Conservation (phyloP, 1,140 invertebrate species). For the Vollenhovia emeryi region DNA sequence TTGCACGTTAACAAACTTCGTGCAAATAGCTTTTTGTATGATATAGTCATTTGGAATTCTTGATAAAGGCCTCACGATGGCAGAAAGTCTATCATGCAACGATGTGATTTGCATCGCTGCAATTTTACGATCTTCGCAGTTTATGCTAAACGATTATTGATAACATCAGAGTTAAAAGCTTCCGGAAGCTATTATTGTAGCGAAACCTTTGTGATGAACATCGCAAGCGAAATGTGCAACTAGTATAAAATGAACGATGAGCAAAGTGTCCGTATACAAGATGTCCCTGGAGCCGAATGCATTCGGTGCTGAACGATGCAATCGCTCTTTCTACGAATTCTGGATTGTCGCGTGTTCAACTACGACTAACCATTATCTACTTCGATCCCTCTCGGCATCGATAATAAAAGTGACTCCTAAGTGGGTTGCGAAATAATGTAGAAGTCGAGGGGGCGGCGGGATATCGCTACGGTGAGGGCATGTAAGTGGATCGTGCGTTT, state of each 20-base stretch:
- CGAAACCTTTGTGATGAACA: neutral
- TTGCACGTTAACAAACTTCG: neutral
- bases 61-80: neutral
- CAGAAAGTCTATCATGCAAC: neutral
- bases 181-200: neutral
- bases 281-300: neutral
- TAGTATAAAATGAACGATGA: neutral
- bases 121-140: constrained; percentile 1
- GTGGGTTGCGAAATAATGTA: constrained; percentile 47
- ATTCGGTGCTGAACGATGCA: neutral
- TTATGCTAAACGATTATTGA: constrained; percentile 23
- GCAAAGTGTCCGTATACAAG: neutral
- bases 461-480: neutral
- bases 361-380: neutral
- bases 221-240: neutral
- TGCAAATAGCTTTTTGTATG: neutral
- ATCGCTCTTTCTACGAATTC: neutral
- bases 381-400: constrained; percentile 10
- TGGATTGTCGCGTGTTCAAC: neutral
- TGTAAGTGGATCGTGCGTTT: neutral
- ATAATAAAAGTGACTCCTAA: constrained; percentile 35
- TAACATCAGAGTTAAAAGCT: constrained; percentile 17
- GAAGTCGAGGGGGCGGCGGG: neutral
- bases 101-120: neutral
- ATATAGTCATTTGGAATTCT: constrained; percentile 12